Conservation (phyloP, 1,140 invertebrate genomes). For the Carcinoscorpius rotundicauda region DNA sequence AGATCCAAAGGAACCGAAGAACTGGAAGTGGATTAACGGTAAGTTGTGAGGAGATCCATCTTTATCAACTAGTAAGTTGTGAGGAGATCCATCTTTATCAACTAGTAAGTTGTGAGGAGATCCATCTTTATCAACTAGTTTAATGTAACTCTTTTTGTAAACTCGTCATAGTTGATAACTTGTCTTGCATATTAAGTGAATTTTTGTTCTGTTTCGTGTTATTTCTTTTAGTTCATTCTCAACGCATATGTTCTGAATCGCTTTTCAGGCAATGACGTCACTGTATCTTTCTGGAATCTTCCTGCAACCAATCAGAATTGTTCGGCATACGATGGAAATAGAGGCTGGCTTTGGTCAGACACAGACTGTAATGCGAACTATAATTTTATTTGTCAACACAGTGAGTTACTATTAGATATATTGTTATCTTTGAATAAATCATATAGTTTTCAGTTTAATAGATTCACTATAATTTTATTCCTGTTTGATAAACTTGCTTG, state of each 20-base stretch:
- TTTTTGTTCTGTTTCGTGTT: neutral
- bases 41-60: neutral
- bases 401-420: slow-evolving; percentile 28
- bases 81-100: neutral
- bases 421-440: no score
- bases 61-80: slow-evolving; percentile 15
- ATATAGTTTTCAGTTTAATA: no score
- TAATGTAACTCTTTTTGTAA: no score
- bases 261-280: slow-evolving; percentile 49
- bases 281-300: slow-evolving; percentile 83
- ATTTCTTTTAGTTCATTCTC: neutral
- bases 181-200: no score
- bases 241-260: neutral
- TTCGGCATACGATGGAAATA: slow-evolving; percentile 78
- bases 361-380: slow-evolving; percentile 71
- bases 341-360: slow-evolving; percentile 89
- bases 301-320: slow-evolving; percentile 71
- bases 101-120: slow-evolving; percentile 12
- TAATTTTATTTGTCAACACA: slow-evolving; percentile 89
- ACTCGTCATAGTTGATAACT: no score
- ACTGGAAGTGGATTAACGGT: slow-evolving; percentile 77
- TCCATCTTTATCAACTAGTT: no score
- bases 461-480: no score
- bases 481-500: no score
- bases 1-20: slow-evolving; percentile 57